Percentiles rank a stretch among this genome's conserved stretches.
Evolutionary conservation across 1,140 invertebrate species (phyloP).

Genomic region (Yoshiicerus persimilis): DNA sequence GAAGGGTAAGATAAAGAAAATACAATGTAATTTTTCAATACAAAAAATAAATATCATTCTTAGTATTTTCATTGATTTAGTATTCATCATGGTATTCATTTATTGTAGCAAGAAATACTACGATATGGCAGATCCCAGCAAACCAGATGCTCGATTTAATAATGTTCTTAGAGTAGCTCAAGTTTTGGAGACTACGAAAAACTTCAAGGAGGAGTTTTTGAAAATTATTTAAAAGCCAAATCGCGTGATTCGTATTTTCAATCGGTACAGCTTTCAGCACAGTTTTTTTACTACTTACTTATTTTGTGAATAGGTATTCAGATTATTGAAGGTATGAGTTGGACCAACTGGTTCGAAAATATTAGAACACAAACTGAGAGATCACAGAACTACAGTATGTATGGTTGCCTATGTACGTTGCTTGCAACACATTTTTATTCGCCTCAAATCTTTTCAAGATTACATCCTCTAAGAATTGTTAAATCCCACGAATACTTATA

Average conservation of each 20-base stretch:
- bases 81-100: too few species aligned
- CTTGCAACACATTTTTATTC: too few species aligned
- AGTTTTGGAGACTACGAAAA: slow-evolving; percentile 78
- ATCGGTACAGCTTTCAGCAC: too few species aligned
- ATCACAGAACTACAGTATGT: slow-evolving; percentile 76
- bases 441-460: too few species aligned
- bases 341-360: slow-evolving; percentile 77
- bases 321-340: slow-evolving; percentile 68
- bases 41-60: not conserved
- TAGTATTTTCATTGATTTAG: not conserved
- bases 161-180: slow-evolving; percentile 68
- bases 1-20: too few species aligned
- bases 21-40: too few species aligned
- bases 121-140: not conserved
- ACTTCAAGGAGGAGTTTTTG: slow-evolving; percentile 72
- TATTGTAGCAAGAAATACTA: slow-evolving; percentile 24
- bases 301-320: slow-evolving; percentile 49
- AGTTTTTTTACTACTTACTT: too few species aligned
- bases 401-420: too few species aligned
- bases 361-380: slow-evolving; percentile 66
- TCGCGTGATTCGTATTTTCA: slow-evolving; percentile 69
- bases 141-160: slow-evolving; percentile 50
- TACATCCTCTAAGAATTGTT: too few species aligned
- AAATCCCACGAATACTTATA: too few species aligned
- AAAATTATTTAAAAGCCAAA: slow-evolving; percentile 79